phyloP scores from a whole-genome alignment of 1,140 invertebrate species.

The Drosophila littoralis region DNA sequence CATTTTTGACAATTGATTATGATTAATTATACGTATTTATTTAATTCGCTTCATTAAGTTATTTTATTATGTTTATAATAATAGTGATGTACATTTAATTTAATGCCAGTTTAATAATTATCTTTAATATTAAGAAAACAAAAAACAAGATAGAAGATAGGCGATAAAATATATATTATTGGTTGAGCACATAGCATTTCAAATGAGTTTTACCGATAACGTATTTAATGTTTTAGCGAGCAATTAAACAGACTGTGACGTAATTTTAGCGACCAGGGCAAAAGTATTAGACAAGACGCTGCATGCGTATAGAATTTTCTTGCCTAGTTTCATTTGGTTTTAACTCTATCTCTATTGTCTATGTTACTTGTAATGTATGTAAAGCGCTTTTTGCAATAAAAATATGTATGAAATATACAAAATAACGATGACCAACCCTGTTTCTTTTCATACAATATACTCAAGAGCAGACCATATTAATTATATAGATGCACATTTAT shows the following conservation, averaged over 20 bases:
- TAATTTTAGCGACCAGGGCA: conserved; percentile 53
- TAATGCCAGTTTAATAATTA: conserved; percentile 32
- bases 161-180: conserved; percentile 9
- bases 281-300: conserved; percentile 53
- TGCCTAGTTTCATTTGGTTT: conserved; percentile 69
- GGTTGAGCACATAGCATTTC: conserved; percentile 16
- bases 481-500: conserved; percentile 18
- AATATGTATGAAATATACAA: conserved; percentile 71
- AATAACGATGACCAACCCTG: conserved; percentile 63
- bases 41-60: conserved; percentile 20
- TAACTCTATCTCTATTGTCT: conserved; percentile 47
- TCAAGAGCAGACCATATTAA: conserved; percentile 29
- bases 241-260: conserved; percentile 61
- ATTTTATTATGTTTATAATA: conserved; percentile 43
- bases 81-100: conserved; percentile 38
- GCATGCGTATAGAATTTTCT: conserved; percentile 62
- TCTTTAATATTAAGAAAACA: conserved; percentile 27
- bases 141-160: conserved; percentile 16
- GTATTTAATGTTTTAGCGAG: conserved; percentile 42
- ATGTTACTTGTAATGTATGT: conserved; percentile 75
- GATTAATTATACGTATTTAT: conserved; percentile 41
- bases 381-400: conserved; percentile 85
- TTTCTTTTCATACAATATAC: conserved; percentile 64
- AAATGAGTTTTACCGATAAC: conserved; percentile 16
- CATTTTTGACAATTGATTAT: conserved; percentile 1